Base-by-base conservation (phyloP, 2,113 vertebrate genomes). In the Vulpes lagopus region DNA sequence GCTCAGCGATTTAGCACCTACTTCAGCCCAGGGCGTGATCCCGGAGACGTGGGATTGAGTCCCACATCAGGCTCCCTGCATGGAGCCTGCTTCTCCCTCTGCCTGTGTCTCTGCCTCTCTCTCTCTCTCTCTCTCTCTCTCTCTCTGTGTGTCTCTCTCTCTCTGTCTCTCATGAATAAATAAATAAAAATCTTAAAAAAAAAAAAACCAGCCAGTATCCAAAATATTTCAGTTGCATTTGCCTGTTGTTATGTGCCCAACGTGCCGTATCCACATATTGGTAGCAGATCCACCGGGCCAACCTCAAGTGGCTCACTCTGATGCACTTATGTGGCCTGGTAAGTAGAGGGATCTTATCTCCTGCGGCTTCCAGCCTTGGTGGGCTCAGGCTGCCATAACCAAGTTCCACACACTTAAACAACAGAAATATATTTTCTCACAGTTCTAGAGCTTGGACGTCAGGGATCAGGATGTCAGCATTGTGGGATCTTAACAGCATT, bases 181-280 rank as follows among this genome's bases (percentile, higher is more conserved):
- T 43, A 43, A 43, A 43, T 43, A 43, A 43, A 43, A 43, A 43
- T 43, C 43, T 43, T 43, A 0, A 73, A 16, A 4, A 32, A 2
- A 35, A 14, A 86, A 20, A 20, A 35, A 3, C 38, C 8, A 16
- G 2, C 3, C 23, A 14, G 27, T 0, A 6, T 76, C 59, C n/a
- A 14, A 59, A 22, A 11, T 6, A 23, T 51, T 78, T 57, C 6
- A 3, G 11, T 17, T 51, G 16, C 27, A 53, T 64, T 35, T 38
- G 11, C 19, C 5, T 27, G 10, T 53, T 27, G 35, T 57, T 9
- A 1, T 4, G 6, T 25, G 60, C 5, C 1, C 3, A 27, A 1
- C 8, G 0, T 0, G 38, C 14, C 5, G 30, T 10, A 12, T 12
- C 2, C 1, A 38, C 6, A 8, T 11, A 11, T 10, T 7, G 17